Percentiles rank a stretch among this genome's conserved stretches.
phyloP scores from a whole-genome alignment of 1,140 invertebrate genomes.

The Colletes latitarsis region DNA sequence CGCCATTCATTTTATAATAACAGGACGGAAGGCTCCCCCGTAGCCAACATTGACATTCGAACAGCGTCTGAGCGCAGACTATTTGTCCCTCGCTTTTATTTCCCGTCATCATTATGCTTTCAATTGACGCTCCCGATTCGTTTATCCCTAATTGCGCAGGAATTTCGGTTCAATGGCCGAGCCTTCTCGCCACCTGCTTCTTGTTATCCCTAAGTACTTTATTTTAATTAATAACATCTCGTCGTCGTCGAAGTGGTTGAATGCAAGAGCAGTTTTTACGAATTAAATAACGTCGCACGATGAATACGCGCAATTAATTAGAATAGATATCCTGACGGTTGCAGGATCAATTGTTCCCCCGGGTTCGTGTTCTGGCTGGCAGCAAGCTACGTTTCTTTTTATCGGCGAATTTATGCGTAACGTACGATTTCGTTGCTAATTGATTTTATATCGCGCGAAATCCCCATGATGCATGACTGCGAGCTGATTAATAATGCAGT shows the following conservation, averaged over 20 bases:
- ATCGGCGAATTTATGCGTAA: neutral
- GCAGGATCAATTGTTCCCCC: neutral
- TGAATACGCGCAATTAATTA: slow-evolving; percentile 25
- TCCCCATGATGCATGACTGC: neutral
- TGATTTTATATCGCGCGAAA: neutral
- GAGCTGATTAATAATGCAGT: neutral
- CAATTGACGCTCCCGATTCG: neutral
- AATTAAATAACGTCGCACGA: slow-evolving; percentile 13
- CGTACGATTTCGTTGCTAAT: slow-evolving; percentile 12
- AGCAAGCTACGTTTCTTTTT: neutral
- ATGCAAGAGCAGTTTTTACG: neutral
- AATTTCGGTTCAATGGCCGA: neutral
- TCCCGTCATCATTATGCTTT: neutral
- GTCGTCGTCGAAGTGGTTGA: neutral
- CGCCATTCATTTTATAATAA: neutral
- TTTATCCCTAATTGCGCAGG: slow-evolving; percentile 12
- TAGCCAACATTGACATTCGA: neutral
- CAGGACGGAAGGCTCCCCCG: neutral
- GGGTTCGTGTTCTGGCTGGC: too few relatives aligned
- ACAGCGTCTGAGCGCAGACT: neutral
- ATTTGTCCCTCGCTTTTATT: neutral
- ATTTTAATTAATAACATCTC: slow-evolving; percentile 11
- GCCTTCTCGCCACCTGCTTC: neutral
- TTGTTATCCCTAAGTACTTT: slow-evolving; percentile 9
- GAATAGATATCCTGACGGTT: neutral